Conservation (phyloP, 2,113 vertebrate species). For the Raphicerus campestris region DNA sequence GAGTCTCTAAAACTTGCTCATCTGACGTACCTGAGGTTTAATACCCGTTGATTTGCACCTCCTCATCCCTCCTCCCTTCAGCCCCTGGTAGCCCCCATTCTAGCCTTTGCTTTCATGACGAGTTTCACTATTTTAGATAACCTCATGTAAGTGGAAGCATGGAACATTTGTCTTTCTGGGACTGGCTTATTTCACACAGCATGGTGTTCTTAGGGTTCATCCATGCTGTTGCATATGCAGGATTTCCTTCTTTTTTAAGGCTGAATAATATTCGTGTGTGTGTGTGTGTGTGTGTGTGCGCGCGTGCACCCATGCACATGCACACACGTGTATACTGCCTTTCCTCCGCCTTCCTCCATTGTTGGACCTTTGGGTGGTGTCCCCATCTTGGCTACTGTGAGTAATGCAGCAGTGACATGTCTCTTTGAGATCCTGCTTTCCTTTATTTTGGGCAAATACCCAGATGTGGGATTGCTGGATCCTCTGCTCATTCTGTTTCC, state of each 20-base stretch:
- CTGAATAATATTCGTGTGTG: neutral
- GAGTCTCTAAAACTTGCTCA: neutral
- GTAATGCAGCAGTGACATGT: fast-evolving
- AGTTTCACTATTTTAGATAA: neutral
- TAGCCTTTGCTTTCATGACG: neutral
- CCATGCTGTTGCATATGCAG: neutral
- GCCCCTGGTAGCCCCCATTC: neutral
- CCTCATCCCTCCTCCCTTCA: too few relatives aligned
- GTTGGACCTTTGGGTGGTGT: too few relatives aligned
- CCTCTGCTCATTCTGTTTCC: too few relatives aligned
- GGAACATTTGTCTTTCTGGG: neutral
- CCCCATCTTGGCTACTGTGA: neutral
- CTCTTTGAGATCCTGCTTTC: neutral
- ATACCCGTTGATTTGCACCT: neutral
- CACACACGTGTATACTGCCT: neutral
- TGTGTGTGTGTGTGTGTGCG: fast-evolving
- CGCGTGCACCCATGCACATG: fast-evolving
- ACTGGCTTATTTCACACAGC: neutral
- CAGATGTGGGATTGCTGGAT: neutral
- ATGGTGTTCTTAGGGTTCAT: too few relatives aligned
- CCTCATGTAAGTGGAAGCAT: neutral
- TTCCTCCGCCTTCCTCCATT: neutral
- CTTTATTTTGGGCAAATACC: neutral
- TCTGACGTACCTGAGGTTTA: neutral
- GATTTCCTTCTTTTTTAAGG: neutral